Evolutionary conservation across 1,140 invertebrate genomes (phyloP), one percentile per base, ranked within the genome.

Genomic region (Myzus persicae): DNA sequence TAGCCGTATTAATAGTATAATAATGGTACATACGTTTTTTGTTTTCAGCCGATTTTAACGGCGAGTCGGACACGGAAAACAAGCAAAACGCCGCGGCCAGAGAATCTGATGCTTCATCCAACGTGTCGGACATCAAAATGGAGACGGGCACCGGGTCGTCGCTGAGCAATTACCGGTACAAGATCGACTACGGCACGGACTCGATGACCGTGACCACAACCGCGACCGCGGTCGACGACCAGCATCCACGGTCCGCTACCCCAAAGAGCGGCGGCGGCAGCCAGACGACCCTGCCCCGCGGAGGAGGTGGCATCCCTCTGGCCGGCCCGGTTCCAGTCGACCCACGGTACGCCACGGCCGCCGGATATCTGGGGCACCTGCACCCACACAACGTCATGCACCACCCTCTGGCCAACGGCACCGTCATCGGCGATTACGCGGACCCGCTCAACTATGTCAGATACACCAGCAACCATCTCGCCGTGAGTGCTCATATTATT

Each of bases 71-170:
- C 89, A 18, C 26, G 11, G 89, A 90, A 26, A 40, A 42, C 51
- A 90, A 90, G 51, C 51, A 42, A 40, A n/a, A 5, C 96, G 42
- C 1, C 42, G 24, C 1, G n/a, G 42, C 40, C 94, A 97, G 98
- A 94, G 97, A 98, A 94, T 98, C 97, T 87, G 98, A 98, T 94
- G 96, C 97, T 94, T 98, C 97, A 94, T 98, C 98, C 89, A 98
- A 98, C 95, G 97, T 98, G 94, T 98, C 98, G 94, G 98, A 98
- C 95, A 95, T 98, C 94, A 99, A 99, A 95, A 96, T 98, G 87
- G 98, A 99, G 95, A 96, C 98, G 93, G 96, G 98, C 94, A 97
- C 98, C 93, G 98, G 97, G 92, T 98, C 97, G 92, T 98, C 97
- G 93, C 96, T 97, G 94, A 97, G 96, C 94, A 95, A 94, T 94